A percentile compares a stretch with the other conserved stretches of the same genome.
These are phyloP conservation scores for Lepidotrigona ventralis DNA, from an alignment of 1,140 invertebrate species.

Conservation along the genomic window DNA sequence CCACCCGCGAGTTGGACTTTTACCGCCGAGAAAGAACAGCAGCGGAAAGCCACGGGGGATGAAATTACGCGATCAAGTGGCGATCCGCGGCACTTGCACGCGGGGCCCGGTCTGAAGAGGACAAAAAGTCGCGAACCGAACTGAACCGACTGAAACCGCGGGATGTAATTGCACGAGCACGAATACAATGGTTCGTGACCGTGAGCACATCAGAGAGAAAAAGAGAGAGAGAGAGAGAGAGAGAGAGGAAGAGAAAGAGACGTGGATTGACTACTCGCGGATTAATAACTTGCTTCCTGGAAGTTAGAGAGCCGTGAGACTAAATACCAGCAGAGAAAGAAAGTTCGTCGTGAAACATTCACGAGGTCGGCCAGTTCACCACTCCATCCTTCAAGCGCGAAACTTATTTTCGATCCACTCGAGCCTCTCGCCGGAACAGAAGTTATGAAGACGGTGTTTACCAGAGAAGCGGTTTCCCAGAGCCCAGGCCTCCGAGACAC, in stretches of 20 bases:
- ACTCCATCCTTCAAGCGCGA: background rate
- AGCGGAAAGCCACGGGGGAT: background rate
- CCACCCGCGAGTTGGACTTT: background rate
- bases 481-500: background rate
- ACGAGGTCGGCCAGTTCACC: constrained; percentile 10
- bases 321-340: constrained; percentile 57
- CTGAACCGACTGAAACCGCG: constrained; percentile 23
- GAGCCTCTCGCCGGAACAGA: constrained; percentile 21
- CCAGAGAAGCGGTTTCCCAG: background rate
- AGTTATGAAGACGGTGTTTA: constrained; percentile 44
- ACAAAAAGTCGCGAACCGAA: constrained; percentile 40
- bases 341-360: constrained; percentile 63
- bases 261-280: constrained; percentile 60
- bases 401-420: constrained; percentile 49
- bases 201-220: background rate
- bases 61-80: constrained; percentile 41
- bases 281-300: constrained; percentile 64
- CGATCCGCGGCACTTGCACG: background rate
- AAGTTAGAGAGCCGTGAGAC: constrained; percentile 56
- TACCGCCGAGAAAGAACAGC: background rate
- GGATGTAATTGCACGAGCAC: constrained; percentile 55
- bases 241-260: constrained; percentile 9
- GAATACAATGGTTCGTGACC: constrained; percentile 49
- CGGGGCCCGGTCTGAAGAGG: background rate
- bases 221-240: too few species aligned